Conservation (phyloP, 2,797 vertebrate species). For the Anguilla marmorata region DNA sequence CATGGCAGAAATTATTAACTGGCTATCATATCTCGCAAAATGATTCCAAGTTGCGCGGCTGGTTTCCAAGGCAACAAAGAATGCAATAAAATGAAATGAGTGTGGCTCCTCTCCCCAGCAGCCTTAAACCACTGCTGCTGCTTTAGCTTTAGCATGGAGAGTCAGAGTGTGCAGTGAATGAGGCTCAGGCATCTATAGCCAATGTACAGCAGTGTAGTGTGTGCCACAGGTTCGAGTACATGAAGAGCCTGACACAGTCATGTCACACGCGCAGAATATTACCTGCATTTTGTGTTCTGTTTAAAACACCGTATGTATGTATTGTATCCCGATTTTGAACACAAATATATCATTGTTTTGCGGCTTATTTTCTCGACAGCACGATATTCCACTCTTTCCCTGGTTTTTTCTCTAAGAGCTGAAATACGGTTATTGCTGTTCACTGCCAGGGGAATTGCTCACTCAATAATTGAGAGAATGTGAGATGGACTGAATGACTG, state of each 20-base stretch:
- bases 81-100: slow-evolving; percentile 60
- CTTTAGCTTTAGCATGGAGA: slow-evolving; percentile 16
- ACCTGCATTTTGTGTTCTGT: too few relatives aligned
- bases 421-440: slow-evolving; percentile 1
- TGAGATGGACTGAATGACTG: background rate
- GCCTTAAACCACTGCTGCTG: slow-evolving; percentile 40
- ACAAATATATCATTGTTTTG: background rate
- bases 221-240: background rate
- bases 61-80: slow-evolving; percentile 74
- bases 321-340: background rate
- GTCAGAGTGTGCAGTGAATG: background rate
- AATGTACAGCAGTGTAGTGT: background rate
- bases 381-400: background rate
- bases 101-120: slow-evolving; percentile 52
- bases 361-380: background rate
- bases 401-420: background rate
- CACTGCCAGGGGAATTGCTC: background rate
- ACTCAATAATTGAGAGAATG: background rate
- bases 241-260: background rate
- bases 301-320: too few relatives aligned
- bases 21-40: slow-evolving; percentile 38
- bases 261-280: background rate
- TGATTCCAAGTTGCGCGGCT: slow-evolving; percentile 41
- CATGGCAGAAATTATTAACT: slow-evolving; percentile 40
- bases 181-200: background rate